Percentiles rank a stretch among this genome's conserved stretches.
phyloP scores from a whole-genome alignment of 2,888 invertebrate genomes.

The Noctuana brunneofusca region DNA sequence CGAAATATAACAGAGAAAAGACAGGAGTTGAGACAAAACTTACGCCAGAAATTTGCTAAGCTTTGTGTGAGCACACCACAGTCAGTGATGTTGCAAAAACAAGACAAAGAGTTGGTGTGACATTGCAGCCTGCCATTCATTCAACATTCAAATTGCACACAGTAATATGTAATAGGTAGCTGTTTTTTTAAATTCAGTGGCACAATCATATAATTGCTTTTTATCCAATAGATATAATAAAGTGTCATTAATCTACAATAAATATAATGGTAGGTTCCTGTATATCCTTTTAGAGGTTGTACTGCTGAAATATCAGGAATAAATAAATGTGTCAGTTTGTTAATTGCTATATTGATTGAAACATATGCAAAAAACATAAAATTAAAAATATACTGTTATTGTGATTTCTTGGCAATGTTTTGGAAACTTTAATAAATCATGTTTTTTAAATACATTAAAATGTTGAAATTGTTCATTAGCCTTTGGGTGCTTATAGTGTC shows the following conservation, averaged over 20 bases:
- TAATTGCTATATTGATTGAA: background rate
- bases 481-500: slow-evolving; percentile 53
- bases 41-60: slow-evolving; percentile 92
- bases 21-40: slow-evolving; percentile 90
- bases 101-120: slow-evolving; percentile 57
- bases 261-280: slow-evolving; percentile 26
- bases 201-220: slow-evolving; percentile 36
- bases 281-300: slow-evolving; percentile 25
- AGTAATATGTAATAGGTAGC: slow-evolving; percentile 32
- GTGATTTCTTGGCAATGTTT: slow-evolving; percentile 19
- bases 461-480: slow-evolving; percentile 31
- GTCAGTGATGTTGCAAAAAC: slow-evolving; percentile 44
- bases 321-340: slow-evolving; percentile 4
- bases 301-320: slow-evolving; percentile 27
- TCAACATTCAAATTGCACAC: slow-evolving; percentile 50
- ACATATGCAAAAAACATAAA: slow-evolving; percentile 11
- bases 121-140: slow-evolving; percentile 36
- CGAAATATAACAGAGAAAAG: slow-evolving; percentile 91
- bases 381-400: slow-evolving; percentile 12
- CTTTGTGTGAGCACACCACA: slow-evolving; percentile 85
- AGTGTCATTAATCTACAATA: slow-evolving; percentile 19
- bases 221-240: slow-evolving; percentile 34
- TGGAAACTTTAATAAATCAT: slow-evolving; percentile 4
- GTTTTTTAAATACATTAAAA: slow-evolving; percentile 1
- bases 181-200: slow-evolving; percentile 33